Base-by-base conservation (phyloP, 2,888 invertebrate genomes). In the Glomeris marginata region DNA sequence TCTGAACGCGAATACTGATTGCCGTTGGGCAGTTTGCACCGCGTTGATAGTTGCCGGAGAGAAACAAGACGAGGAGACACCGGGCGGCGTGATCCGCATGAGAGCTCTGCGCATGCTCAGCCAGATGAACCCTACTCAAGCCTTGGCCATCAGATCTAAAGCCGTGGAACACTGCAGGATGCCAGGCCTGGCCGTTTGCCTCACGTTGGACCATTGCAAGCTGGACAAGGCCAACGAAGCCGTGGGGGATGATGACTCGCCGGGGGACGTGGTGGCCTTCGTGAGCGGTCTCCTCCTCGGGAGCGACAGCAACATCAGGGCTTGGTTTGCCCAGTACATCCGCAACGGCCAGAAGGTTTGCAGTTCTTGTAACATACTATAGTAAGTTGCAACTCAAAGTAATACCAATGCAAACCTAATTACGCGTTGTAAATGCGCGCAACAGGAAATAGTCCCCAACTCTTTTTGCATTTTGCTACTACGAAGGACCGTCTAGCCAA, bases 241-340 rank as follows among this genome's bases (percentile, higher is more conserved):
- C 45, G 59, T 57, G n/a, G 54, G 58, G 10, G 61, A 60, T 21
- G 53, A 58, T 2, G 62, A 48, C 52, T 45, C 52, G 53, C 54
- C 59, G 45, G 60, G 70, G 52, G 77, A 78, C 61, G 68, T 76
- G 69, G 82, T 88, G 21, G 78, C 85, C 2, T 90, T 88, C 67
- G 77, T 92, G 53, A 88, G 90, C 40, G 90, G 94, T 4, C 72
- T 94, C 46, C 68, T 91, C 52, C 73, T 95, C 41, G 91, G 94
- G 15, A 87, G 84, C 61, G 92, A 94, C 67, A 84, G 85, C 63
- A 79, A 81, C 56, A 81, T 87, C 2, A 74, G 92, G 60, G 82
- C 81, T 49, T 95, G 94, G 94, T 90, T 94, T 66, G 87, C 90
- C 1, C 76, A 84, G 61, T 94, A 88, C 63, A 78, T 94, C 43